Percentiles rank a stretch among this genome's conserved stretches.
Evolutionary conservation across 2,888 invertebrate genomes (phyloP).

Genomic region (Eupsilia transversa): DNA sequence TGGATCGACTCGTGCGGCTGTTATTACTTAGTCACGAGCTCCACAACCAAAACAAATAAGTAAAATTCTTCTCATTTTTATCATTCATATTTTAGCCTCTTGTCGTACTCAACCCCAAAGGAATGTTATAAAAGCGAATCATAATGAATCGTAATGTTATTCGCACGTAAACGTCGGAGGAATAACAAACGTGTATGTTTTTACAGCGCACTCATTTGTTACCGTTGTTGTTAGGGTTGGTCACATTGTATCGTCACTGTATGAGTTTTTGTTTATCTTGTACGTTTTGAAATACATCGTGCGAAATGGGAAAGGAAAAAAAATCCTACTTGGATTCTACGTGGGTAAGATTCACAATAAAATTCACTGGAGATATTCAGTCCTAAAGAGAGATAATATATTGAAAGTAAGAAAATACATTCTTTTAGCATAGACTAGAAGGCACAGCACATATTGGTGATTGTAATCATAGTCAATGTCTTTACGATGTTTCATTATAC

Average conservation of each 20-base stretch:
- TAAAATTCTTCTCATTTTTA: not conserved
- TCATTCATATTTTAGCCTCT: not conserved
- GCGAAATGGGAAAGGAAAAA: not conserved
- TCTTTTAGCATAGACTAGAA: not conserved
- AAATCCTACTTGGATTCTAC: not conserved
- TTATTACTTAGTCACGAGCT: too few relatives aligned
- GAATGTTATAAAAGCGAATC: slow-evolving; percentile 33
- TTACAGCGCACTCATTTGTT: slow-evolving; percentile 53
- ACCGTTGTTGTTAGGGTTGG: slow-evolving; percentile 30
- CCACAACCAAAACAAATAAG: not conserved
- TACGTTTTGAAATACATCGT: slow-evolving; percentile 22
- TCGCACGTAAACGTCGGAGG: slow-evolving; percentile 39
- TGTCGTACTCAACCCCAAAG: not conserved
- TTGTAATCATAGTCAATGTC: not conserved
- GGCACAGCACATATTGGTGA: not conserved
- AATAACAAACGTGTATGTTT: slow-evolving; percentile 51
- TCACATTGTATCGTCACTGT: slow-evolving; percentile 2
- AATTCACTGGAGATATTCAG: not conserved
- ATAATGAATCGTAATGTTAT: slow-evolving; percentile 59
- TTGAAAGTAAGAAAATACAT: not conserved
- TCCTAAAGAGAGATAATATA: not conserved
- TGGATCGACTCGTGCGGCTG: too few relatives aligned
- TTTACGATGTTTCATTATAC: too few relatives aligned
- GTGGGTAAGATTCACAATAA: not conserved
- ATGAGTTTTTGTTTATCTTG: slow-evolving; percentile 9